phyloP scores from a whole-genome alignment of 2,797 vertebrate genomes.

The Scyliorhinus canicula region DNA sequence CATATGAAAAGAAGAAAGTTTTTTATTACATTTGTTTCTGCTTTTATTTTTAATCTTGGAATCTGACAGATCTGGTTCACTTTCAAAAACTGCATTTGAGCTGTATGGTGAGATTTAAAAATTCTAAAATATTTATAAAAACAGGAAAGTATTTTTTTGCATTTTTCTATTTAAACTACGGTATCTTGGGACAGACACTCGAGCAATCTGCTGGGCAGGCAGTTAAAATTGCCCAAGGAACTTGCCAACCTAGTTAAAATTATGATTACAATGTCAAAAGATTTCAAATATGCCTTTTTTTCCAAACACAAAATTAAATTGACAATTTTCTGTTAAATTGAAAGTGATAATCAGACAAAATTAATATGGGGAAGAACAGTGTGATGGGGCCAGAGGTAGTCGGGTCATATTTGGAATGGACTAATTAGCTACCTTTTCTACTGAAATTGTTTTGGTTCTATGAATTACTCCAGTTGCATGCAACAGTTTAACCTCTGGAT shows the following conservation, averaged over 20 bases:
- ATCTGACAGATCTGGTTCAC: background rate
- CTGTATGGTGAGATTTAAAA: too few relatives aligned
- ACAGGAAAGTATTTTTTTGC: background rate
- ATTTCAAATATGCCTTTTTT: background rate
- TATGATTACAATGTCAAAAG: background rate
- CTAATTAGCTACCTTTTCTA: background rate
- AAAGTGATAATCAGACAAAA: background rate
- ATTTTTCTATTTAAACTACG: background rate
- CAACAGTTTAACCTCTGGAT: background rate
- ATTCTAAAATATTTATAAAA: background rate
- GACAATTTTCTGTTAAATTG: too few relatives aligned
- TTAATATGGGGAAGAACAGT: background rate
- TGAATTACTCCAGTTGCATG: background rate
- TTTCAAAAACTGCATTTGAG: too few relatives aligned
- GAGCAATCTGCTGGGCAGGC: background rate
- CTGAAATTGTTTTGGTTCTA: background rate
- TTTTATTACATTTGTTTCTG: background rate
- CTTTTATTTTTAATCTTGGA: background rate
- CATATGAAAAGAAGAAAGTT: background rate
- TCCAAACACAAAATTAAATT: too few relatives aligned
- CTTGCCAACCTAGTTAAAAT: background rate
- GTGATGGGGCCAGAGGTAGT: background rate
- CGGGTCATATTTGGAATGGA: background rate
- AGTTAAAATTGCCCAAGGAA: background rate
- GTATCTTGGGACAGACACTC: background rate